A percentile compares a stretch with the other conserved stretches of the same genome.
These are phyloP conservation scores for Heterodera carotae DNA, from an alignment of 1,140 invertebrate genomes.

Conservation along the genomic window DNA sequence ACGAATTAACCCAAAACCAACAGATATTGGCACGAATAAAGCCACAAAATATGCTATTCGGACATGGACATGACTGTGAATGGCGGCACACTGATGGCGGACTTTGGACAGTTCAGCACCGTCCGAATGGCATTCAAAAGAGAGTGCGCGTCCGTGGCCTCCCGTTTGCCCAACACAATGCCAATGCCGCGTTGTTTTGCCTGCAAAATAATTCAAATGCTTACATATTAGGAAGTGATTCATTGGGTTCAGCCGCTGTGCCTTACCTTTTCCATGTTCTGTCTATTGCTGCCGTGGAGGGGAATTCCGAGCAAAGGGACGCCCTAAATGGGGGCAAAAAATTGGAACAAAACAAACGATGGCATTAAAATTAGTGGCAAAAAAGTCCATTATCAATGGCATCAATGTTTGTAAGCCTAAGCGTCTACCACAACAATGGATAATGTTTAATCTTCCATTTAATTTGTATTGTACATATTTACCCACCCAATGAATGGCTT, in stretches of 20 bases:
- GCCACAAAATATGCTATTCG: not conserved
- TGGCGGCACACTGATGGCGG: too few species aligned
- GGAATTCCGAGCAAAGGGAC: slow-evolving; percentile 61
- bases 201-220: not conserved
- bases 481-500: slow-evolving; percentile 62
- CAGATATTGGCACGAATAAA: too few species aligned
- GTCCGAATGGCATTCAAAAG: slow-evolving; percentile 36
- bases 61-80: too few species aligned
- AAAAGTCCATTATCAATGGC: not conserved
- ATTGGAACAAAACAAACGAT: slow-evolving; percentile 4
- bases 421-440: too few species aligned
- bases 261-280: slow-evolving; percentile 53
- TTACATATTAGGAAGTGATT: not conserved
- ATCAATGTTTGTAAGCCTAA: too few species aligned
- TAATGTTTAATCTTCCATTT: too few species aligned
- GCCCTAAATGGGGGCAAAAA: slow-evolving; percentile 45
- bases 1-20: too few species aligned
- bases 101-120: slow-evolving; percentile 27
- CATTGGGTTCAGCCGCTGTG: not conserved
- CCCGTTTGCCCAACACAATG: slow-evolving; percentile 53
- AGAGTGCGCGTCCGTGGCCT: slow-evolving; percentile 41
- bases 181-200: slow-evolving; percentile 54
- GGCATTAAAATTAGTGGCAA: not conserved
- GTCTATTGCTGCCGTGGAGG: slow-evolving; percentile 58
- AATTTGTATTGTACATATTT: too few species aligned